Evolutionary conservation across 2,113 vertebrate species (phyloP).

Genomic region (Dascyllus trimaculatus): DNA sequence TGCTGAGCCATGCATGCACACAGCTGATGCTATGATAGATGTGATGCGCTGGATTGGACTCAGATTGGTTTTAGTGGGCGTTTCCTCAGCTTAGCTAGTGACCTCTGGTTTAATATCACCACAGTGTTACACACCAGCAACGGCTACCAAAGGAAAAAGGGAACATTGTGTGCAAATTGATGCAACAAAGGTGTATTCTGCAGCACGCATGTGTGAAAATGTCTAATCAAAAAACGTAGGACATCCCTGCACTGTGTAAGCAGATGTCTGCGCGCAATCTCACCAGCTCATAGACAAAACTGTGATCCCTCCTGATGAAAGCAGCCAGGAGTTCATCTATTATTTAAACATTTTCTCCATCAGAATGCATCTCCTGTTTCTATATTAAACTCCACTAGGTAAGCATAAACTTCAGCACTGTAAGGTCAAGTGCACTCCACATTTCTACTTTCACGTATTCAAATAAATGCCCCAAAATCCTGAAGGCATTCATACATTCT

Average conservation of each 20-base stretch:
- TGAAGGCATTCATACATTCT: not conserved
- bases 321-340: constrained; percentile 85
- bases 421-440: constrained; percentile 60
- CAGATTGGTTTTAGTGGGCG: constrained; percentile 55
- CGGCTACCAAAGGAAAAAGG: constrained; percentile 9
- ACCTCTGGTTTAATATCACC: constrained; percentile 16
- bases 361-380: constrained; percentile 82
- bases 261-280: constrained; percentile 53
- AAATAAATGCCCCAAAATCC: not conserved
- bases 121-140: not conserved
- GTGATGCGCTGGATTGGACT: constrained; percentile 46
- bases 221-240: constrained; percentile 20
- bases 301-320: constrained; percentile 73
- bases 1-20: constrained; percentile 49
- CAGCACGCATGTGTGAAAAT: not conserved
- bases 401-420: constrained; percentile 70
- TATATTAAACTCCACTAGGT: constrained; percentile 81
- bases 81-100: constrained; percentile 40
- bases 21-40: constrained; percentile 52
- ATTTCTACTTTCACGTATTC: constrained; percentile 20
- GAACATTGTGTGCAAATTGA: not conserved
- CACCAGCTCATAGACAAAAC: constrained; percentile 67
- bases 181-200: not conserved
- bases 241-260: constrained; percentile 34
- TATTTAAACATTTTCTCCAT: constrained; percentile 85